Base-by-base conservation (phyloP, 2,113 vertebrate genomes). In the Perccottus glenii region DNA sequence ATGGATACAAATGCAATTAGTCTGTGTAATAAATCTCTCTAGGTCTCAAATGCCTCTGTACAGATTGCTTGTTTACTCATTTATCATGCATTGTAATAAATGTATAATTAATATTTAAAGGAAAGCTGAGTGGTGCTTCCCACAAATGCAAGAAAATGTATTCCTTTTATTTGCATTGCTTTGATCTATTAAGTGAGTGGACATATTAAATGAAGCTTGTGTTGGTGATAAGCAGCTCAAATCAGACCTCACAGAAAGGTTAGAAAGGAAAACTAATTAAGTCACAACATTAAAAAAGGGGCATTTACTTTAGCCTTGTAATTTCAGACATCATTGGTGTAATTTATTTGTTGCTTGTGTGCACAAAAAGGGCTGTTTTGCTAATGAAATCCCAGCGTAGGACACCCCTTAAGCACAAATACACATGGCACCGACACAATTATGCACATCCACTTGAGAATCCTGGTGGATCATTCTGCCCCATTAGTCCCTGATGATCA, bases 261-360 rank as follows among this genome's bases (percentile, higher is more conserved):
- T 86, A 75, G 55, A 67, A n/a, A 56, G 19, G 33, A 65, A 64
- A 85, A 59, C 80, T 85, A 87, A 88, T 87, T 85, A 85, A 81
- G 78, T 82, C 48, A n/a, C 62, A 82, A 38, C 70, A 74, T 87
- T 81, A 82, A 73, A 85, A 81, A 27, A 69, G 59, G 49, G 75
- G 71, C 82, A 77, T 82, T 85, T 77, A 73, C 75, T 76, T 57
- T 78, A 38, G 62, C 73, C 82, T 75, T 73, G 74, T 72, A 71
- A 74, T 86, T 86, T 81, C 74, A 83, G 78, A 85, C 77, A 86
- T 81, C 79, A 80, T 77, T 87, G 75, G 66, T 70, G 68, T 76
- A 59, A 85, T 77, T 82, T 80, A 80, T 82, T 60, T 48, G 65
- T 51, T 0, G 58, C 75, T 69, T 78, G 53, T 61, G 57, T n/a